Evolutionary conservation across 1,140 invertebrate genomes (phyloP).

Genomic region (Aleiodes sp.): DNA sequence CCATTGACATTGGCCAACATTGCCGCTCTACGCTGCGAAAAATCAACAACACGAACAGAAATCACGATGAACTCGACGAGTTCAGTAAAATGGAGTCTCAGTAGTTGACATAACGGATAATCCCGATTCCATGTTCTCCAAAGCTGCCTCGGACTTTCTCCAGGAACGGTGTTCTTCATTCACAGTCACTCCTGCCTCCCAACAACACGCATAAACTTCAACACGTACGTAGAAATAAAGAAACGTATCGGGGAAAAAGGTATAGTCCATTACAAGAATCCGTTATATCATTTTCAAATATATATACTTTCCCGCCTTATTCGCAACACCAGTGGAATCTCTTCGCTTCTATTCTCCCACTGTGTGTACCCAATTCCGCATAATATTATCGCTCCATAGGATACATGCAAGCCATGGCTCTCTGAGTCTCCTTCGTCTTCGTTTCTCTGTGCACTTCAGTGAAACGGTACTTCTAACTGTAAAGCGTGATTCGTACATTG

Average conservation of each 20-base stretch:
- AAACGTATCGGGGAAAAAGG: too few species aligned
- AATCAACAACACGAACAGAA: too few species aligned
- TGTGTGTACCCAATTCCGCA: conserved; percentile 11
- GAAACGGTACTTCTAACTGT: conserved; percentile 62
- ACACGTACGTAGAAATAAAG: too few species aligned
- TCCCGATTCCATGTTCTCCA: background rate
- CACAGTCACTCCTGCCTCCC: background rate
- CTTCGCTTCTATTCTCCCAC: background rate
- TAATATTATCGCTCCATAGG: conserved; percentile 20
- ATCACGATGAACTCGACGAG: background rate
- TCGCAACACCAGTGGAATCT: background rate
- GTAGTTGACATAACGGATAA: conserved; percentile 26
- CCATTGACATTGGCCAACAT: background rate
- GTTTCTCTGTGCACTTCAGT: conserved; percentile 45
- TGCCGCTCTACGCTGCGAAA: background rate
- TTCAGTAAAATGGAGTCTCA: conserved; percentile 20
- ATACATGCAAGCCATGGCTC: conserved; percentile 3
- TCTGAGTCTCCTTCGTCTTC: conserved; percentile 17
- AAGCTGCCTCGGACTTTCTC: conserved; percentile 15
- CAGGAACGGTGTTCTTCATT: conserved; percentile 20
- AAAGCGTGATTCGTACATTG: conserved; percentile 24
- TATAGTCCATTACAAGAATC: background rate
- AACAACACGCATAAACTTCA: too few species aligned
- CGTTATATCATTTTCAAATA: background rate
- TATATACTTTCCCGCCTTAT: background rate